Evolutionary conservation across 2,797 vertebrate species (phyloP), one percentile per base, ranked within the genome.

Genomic region (Gymnodraco acuticeps): DNA sequence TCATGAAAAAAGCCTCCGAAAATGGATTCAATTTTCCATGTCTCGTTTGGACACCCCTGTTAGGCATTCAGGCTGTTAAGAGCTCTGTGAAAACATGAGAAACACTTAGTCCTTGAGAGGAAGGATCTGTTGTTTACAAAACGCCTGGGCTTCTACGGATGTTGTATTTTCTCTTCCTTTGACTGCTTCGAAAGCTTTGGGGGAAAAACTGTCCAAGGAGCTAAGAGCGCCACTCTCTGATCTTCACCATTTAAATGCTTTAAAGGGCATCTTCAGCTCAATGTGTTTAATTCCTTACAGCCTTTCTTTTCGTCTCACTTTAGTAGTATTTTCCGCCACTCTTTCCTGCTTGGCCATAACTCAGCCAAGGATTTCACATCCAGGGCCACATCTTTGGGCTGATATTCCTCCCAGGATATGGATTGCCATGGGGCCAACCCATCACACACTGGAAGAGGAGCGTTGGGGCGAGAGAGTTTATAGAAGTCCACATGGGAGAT

Each of bases 61-160:
- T 82, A 81, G 76, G 66, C 84, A 79, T 87, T 86, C 83, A 88
- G 80, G 45, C 77, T 73, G 85, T 86, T 89, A 89, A 88, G 77
- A 91, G 89, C 84, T 73, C 74, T 52, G 80, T 75, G 77, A 88
- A 87, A 92, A 88, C 89, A 84, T 19, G 60, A 87, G 69, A 81
- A 89, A 88, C 86, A 91, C 84, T 91, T 84, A 81, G 82, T 75
- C 75, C 72, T 86, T 77, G 76, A 63, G 81, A 88, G 73, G 73
- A 80, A 73, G 82, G 61, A 80, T 77, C 48, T 76, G 82, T 82
- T 90, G 89, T 91, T 89, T 85, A 90, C 81, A 78, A 88, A 90
- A 88, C 17, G 52, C 62, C 70, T 52, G 46, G 58, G 84, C 90
- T 89, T 89, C 88, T 80, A 89, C 67, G 73, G 86, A 82, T 78